Base-by-base conservation (phyloP, 2,888 invertebrate species). In the Oligia fasciuncula region DNA sequence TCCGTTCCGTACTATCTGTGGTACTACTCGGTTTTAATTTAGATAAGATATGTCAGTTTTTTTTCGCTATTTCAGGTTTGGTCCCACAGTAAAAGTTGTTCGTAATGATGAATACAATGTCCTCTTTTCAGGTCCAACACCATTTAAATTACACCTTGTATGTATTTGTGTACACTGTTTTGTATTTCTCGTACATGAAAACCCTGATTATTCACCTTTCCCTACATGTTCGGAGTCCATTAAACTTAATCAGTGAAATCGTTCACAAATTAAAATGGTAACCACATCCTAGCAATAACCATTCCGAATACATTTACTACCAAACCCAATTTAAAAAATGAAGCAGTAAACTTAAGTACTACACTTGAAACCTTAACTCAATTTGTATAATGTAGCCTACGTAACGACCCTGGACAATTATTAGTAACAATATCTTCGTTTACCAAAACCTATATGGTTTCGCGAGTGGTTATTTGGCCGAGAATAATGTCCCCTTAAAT, bases 401-500 rank as follows among this genome's bases (percentile, higher is more conserved):
- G 67, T 54, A 66, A 68, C 69, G 73, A 76, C n/a, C 65, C 77
- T 67, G 80, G 75, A 87, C 83, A 82, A 85, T 89, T 79, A 85
- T 89, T 89, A 84, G 86, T 88, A 85, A 86, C 88, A 81, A 89
- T 86, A 87, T 84, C 63, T 87, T 29, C 72, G 76, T 87, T 90
- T 85, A 86, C 71, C 73, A 89, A 90, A 87, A 86, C 81, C 88
- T 77, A 90, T 90, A 90, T 78, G 80, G 83, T 77, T 84, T 84
- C 74, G 79, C 85, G 86, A 83, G 87, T 90, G 82, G 91, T 93
- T 91, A 92, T 94, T 93, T 92, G 90, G 90, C 89, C 90, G 87
- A 88, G 85, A 88, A 87, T 94, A 93, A 95, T 93, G 93, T 91
- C 88, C 91, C 88, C 91, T 93, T 94, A 94, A 95, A 93, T 94